Base-by-base conservation (phyloP, 2,888 invertebrate genomes). In the Lampropteryx suffumata region DNA sequence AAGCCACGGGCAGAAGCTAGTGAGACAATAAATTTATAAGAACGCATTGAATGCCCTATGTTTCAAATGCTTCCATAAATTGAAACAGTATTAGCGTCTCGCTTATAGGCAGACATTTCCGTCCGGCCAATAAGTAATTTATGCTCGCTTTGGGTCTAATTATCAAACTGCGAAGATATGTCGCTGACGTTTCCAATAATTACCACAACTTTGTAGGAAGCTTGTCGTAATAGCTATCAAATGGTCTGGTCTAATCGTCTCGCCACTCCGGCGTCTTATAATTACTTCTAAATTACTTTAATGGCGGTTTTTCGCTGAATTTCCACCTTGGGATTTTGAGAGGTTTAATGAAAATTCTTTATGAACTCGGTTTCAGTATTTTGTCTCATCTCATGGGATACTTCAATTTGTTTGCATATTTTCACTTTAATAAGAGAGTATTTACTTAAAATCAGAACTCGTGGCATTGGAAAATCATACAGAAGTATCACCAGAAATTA, bases 241-340 rank as follows among this genome's bases (percentile, higher is more conserved):
- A 78, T 69, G 68, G 68, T 62, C 62, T 61, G 48, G 62, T 67
- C 67, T 75, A 73, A 78, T 74, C 66, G 67, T 57, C 61, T 59
- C 52, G 46, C 62, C 61, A 62, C 55, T 59, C 59, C 64, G 59
- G 59, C 55, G 65, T 73, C 67, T 74, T 71, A 64, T 76, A 77
- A 78, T 76, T 73, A 76, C 71, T 79, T 73, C 58, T 43, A 65
- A 77, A 77, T 71, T 63, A 77, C 71, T 77, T 75, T 75, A 71
- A 73, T 71, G 71, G 67, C 65, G 65, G 67, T 68, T 71, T 76
- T 75, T 71, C 55, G 40, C 41, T 47, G 48, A 54, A 55, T 60
- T 60, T 42, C 36, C 51, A 64, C 58, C 59, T 61, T 50, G 52
- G 56, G 50, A 43, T 56, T 61, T 61, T 51, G 56, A 50, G 57